phyloP scores from a whole-genome alignment of 2,113 vertebrate genomes.

The Trachemys scripta region DNA sequence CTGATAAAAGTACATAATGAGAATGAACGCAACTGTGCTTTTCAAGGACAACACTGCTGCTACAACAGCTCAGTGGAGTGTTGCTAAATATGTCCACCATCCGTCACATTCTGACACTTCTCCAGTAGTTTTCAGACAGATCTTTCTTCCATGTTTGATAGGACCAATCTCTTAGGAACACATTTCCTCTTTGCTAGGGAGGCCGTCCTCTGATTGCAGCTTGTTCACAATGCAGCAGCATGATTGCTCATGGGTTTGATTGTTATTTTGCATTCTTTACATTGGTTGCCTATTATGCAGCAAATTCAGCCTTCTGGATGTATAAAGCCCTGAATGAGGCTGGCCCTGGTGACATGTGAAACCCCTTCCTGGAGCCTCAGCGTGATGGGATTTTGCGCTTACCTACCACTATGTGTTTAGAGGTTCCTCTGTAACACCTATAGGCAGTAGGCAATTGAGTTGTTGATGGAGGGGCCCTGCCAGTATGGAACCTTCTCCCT shows the following conservation, averaged over 20 bases:
- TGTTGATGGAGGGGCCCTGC: too few species aligned
- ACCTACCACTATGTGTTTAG: background rate
- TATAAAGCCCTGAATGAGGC: background rate
- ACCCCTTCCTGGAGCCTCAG: background rate
- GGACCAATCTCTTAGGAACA: background rate
- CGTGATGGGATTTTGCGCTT: background rate
- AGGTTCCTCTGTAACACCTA: background rate
- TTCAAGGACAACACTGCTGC: conserved; percentile 2
- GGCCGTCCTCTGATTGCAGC: background rate
- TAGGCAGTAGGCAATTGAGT: too few species aligned
- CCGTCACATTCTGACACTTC: background rate
- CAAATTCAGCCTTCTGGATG: background rate
- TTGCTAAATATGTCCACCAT: background rate
- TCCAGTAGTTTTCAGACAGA: conserved; percentile 18
- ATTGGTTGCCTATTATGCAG: background rate
- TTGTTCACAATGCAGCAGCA: background rate
- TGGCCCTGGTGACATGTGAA: background rate
- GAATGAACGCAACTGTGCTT: conserved; percentile 34
- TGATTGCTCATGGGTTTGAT: background rate
- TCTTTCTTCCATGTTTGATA: background rate
- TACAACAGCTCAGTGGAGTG: background rate
- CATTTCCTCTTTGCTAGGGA: background rate
- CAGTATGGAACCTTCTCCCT: background rate
- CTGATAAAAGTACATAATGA: conserved; percentile 48
- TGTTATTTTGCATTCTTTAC: background rate